Percentiles rank a stretch among this genome's conserved stretches.
phyloP scores from a whole-genome alignment of 1,140 invertebrate species.

The Cherax quadricarinatus region DNA sequence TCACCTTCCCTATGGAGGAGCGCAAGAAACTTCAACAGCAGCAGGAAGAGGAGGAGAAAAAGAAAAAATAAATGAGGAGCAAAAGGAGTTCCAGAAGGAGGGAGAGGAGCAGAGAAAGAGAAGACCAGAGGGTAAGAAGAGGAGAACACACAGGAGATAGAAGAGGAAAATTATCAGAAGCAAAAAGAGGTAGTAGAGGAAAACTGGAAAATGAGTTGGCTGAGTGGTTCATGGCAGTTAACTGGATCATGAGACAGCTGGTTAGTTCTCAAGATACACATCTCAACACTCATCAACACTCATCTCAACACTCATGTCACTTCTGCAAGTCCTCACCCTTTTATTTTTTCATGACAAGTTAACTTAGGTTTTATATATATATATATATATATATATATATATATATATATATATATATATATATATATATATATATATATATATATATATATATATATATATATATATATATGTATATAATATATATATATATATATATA shows the following conservation, averaged over 20 bases:
- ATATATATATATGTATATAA: too few relatives aligned
- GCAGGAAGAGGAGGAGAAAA: slow-evolving; percentile 59
- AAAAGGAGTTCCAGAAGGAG: not conserved
- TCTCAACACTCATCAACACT: too few relatives aligned
- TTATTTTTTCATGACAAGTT: too few relatives aligned
- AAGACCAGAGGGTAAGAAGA: not conserved
- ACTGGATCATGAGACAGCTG: too few relatives aligned
- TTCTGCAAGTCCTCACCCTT: too few relatives aligned
- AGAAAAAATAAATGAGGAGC: slow-evolving; percentile 56
- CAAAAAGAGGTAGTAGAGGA: not conserved
- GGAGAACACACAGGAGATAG: not conserved
- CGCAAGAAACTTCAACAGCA: slow-evolving; percentile 48
- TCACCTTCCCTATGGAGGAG: slow-evolving; percentile 68
- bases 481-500: slow-evolving; percentile 36
- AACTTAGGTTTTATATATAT: too few relatives aligned
- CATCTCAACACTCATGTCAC: too few relatives aligned
- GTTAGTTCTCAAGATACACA: too few relatives aligned
- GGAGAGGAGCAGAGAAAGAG: not conserved
- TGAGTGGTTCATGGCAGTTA: too few relatives aligned
- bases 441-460: not conserved
- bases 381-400: slow-evolving; percentile 39
- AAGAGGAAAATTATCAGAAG: not conserved
- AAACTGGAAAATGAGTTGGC: not conserved
- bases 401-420: not conserved
- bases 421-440: not conserved